These are phyloP conservation scores for Lutjanus erythropterus DNA, from an alignment of 2,113 vertebrate genomes.

Conservation along the genomic window DNA sequence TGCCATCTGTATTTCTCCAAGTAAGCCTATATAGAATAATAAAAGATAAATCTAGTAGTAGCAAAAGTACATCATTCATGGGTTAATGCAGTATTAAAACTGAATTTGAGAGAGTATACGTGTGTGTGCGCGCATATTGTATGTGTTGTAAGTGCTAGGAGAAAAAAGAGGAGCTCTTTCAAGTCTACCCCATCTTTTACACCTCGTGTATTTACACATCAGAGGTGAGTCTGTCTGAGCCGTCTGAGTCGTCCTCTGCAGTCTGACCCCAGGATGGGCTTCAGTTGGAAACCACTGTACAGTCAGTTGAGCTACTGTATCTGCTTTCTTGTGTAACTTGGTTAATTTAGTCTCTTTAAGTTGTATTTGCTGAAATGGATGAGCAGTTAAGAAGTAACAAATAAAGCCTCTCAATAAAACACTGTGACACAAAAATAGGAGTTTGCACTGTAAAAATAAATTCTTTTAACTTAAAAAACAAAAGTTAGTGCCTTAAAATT, in stretches of 20 bases:
- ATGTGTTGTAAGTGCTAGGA: constrained; percentile 32
- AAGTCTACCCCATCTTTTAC: constrained; percentile 27
- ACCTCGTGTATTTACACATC: constrained; percentile 49
- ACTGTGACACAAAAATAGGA: neutral
- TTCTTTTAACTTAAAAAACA: no score
- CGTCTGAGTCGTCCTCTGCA: constrained; percentile 32
- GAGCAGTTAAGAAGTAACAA: neutral
- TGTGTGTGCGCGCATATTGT: neutral
- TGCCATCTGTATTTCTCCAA: constrained; percentile 2
- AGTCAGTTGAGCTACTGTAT: constrained; percentile 45
- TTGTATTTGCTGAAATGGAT: neutral
- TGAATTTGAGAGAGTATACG: neutral
- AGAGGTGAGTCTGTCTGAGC: constrained; percentile 32
- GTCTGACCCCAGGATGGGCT: constrained; percentile 58
- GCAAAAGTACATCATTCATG: constrained; percentile 12
- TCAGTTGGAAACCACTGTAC: constrained; percentile 51
- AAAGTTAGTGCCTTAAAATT: no score
- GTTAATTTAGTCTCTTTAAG: neutral
- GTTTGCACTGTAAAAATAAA: no score
- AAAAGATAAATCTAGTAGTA: constrained; percentile 1
- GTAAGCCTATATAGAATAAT: neutral
- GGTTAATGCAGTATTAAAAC: constrained; percentile 16
- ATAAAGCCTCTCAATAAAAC: neutral
- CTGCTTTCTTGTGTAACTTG: constrained; percentile 72
- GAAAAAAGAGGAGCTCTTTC: constrained; percentile 41